Percentiles rank a stretch among this genome's conserved stretches.
These are phyloP conservation scores for Eristalis tenax DNA, from an alignment of 2,888 invertebrate species.

Conservation along the genomic window DNA sequence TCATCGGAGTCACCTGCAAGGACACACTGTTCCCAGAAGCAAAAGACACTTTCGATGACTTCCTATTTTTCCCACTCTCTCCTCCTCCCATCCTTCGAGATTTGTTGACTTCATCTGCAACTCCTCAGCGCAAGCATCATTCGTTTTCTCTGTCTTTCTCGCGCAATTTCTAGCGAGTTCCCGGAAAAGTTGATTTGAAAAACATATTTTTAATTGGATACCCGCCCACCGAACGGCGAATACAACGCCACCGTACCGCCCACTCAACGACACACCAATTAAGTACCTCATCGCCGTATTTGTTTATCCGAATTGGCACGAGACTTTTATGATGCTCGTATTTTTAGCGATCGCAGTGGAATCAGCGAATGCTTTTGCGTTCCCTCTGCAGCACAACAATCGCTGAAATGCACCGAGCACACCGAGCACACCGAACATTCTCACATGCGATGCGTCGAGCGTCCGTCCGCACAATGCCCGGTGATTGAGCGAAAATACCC, in stretches of 20 bases:
- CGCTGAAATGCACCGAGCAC: neutral
- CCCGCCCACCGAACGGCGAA: conserved; percentile 23
- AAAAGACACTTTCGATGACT: neutral
- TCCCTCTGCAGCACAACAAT: neutral
- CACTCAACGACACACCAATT: conserved; percentile 46
- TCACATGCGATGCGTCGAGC: neutral
- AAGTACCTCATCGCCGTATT: conserved; percentile 61
- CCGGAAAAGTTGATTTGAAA: conserved; percentile 27
- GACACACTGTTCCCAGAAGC: neutral
- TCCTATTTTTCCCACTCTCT: neutral
- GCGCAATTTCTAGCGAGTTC: neutral
- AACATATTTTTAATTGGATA: conserved; percentile 18
- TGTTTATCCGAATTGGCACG: conserved; percentile 64
- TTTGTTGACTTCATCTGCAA: neutral
- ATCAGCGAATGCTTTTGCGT: conserved; percentile 14
- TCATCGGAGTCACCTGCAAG: too few species aligned
- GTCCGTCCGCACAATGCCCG: neutral
- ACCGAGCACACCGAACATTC: neutral
- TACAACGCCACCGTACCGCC: neutral
- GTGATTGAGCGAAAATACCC: conserved; percentile 25
- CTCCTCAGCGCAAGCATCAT: neutral
- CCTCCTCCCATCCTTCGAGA: neutral
- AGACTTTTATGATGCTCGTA: conserved; percentile 42
- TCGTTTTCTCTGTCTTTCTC: neutral
- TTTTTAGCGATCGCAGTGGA: conserved; percentile 30